phyloP scores from a whole-genome alignment of 2,888 invertebrate genomes.

The Noctua janthina region DNA sequence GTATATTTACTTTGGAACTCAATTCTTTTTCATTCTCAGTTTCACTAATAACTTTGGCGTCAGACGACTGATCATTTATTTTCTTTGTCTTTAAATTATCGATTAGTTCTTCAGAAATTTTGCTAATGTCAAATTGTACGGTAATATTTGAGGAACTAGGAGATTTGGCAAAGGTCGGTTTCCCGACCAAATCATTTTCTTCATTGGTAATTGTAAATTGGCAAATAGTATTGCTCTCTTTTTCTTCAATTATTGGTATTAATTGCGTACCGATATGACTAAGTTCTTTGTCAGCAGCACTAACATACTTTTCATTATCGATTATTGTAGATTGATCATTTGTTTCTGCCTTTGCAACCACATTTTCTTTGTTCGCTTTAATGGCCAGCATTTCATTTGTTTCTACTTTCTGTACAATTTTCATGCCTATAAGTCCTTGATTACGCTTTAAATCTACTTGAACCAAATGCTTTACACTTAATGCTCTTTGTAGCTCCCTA shows the following conservation, averaged over 20 bases:
- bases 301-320: slow-evolving; percentile 17
- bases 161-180: not conserved
- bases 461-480: slow-evolving; percentile 53
- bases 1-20: not conserved
- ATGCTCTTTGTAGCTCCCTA: slow-evolving; percentile 54
- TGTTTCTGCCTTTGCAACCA: not conserved
- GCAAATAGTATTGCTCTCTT: not conserved
- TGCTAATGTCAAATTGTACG: slow-evolving; percentile 26
- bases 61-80: not conserved
- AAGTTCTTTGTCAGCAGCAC: slow-evolving; percentile 31
- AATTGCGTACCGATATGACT: slow-evolving; percentile 30
- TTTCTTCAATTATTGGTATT: slow-evolving; percentile 30
- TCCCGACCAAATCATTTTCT: not conserved
- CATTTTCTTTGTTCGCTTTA: not conserved
- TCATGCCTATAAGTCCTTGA: slow-evolving; percentile 75
- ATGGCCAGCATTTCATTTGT: not conserved
- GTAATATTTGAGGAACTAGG: slow-evolving; percentile 16
- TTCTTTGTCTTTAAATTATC: slow-evolving; percentile 24
- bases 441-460: slow-evolving; percentile 74
- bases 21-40: not conserved
- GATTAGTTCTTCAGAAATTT: slow-evolving; percentile 34
- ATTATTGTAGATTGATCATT: slow-evolving; percentile 2
- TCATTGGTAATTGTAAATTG: not conserved
- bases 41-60: slow-evolving; percentile 9
- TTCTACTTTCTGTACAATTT: slow-evolving; percentile 59